These are phyloP conservation scores for Enteromius trimaculatus DNA, from an alignment of 2,797 vertebrate species.

Conservation along the genomic window DNA sequence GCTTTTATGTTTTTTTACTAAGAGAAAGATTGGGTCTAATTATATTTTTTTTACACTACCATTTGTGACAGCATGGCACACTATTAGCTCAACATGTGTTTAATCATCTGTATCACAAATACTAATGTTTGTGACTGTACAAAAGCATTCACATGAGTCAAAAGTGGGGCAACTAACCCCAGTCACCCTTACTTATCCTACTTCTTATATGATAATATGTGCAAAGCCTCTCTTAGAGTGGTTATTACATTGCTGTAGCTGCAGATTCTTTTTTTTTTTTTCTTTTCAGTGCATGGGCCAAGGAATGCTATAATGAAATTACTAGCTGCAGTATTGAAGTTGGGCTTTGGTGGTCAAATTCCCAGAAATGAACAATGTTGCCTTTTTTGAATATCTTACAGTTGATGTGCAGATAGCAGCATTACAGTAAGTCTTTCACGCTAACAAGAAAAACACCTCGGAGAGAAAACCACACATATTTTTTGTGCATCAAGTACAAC, in stretches of 20 bases:
- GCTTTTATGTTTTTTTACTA: background rate
- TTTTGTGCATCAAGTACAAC: background rate
- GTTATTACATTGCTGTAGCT: conserved; percentile 14
- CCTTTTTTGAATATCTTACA: conserved; percentile 5
- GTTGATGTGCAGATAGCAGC: conserved; percentile 16
- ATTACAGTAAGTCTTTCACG: conserved; percentile 4
- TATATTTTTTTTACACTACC: background rate
- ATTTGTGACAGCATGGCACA: background rate
- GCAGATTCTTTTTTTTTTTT: conserved; percentile 9
- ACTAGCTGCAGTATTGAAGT: conserved; percentile 14
- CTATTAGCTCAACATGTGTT: background rate
- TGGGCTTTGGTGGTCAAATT: conserved; percentile 23
- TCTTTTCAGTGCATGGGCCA: conserved; percentile 1
- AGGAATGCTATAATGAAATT: conserved; percentile 35
- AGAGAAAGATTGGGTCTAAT: background rate
- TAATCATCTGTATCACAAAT: background rate
- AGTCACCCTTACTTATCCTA: background rate
- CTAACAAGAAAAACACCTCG: background rate
- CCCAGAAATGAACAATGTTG: conserved; percentile 31
- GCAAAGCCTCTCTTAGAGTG: background rate
- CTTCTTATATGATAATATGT: background rate
- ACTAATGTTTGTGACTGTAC: background rate
- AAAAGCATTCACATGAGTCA: background rate
- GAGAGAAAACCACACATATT: background rate
- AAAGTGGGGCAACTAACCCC: background rate